Conservation (phyloP, 2,797 vertebrate genomes). For the Phoxinus dragarum region DNA sequence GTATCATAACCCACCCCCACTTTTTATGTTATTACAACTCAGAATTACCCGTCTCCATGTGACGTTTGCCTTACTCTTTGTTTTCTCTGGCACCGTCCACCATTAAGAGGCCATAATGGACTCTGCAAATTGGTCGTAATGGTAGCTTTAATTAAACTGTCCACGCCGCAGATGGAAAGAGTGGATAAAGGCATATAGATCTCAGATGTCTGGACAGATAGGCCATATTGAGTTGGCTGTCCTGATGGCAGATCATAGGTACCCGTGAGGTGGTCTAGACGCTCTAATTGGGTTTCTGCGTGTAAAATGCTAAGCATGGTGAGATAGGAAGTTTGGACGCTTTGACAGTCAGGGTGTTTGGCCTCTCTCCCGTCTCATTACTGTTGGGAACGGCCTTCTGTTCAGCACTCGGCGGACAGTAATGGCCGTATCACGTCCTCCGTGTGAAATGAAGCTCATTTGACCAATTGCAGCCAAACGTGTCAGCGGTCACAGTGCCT, state of each 20-base stretch:
- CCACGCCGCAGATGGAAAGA: conserved; percentile 46
- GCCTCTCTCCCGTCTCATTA: conserved; percentile 57
- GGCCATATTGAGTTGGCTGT: conserved; percentile 36
- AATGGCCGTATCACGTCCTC: conserved; percentile 48
- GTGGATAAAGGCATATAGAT: conserved; percentile 52
- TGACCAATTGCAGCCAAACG: conserved; percentile 48
- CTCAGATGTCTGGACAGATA: conserved; percentile 42
- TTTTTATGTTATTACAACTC: conserved; percentile 33
- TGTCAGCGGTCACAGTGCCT: conserved; percentile 39
- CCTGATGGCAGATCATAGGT: conserved; percentile 35
- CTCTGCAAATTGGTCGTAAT: conserved; percentile 76
- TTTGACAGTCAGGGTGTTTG: conserved; percentile 33
- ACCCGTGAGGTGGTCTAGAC: conserved; percentile 50
- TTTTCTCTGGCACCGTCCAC: conserved; percentile 24
- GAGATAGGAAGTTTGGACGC: conserved; percentile 23
- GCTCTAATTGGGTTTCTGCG: conserved; percentile 49
- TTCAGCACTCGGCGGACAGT: conserved; percentile 35
- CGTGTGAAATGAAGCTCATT: conserved; percentile 54
- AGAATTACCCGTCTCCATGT: conserved; percentile 10
- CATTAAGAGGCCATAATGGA: conserved; percentile 52
- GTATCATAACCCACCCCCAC: conserved; percentile 16
- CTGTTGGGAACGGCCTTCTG: conserved; percentile 35
- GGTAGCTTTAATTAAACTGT: conserved; percentile 81
- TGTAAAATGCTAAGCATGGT: conserved; percentile 42
- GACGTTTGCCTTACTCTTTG: conserved; percentile 27